phyloP scores from a whole-genome alignment of 1,140 invertebrate genomes.

The Neuroterus valhalla region DNA sequence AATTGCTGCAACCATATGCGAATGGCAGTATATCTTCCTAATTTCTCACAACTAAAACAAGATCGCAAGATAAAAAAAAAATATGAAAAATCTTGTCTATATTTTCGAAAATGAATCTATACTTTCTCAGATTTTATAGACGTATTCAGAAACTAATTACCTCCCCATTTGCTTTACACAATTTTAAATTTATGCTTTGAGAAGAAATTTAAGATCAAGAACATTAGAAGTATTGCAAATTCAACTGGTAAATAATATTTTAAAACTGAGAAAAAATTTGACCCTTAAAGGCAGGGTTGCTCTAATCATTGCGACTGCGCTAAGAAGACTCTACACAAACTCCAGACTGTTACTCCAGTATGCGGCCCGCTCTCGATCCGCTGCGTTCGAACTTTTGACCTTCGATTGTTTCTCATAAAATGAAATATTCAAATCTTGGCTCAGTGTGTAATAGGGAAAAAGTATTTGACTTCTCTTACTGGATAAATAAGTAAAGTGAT shows the following conservation, averaged over 20 bases:
- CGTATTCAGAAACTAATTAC: no score
- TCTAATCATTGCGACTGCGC: constrained; percentile 63
- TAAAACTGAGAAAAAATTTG: constrained; percentile 43
- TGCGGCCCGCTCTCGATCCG: constrained; percentile 65
- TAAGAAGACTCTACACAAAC: constrained; percentile 49
- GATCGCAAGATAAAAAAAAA: no score
- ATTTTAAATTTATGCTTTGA: no score
- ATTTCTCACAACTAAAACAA: no score
- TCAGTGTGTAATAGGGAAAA: not conserved
- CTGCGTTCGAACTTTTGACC: constrained; percentile 50
- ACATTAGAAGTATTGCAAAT: no score
- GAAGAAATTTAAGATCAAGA: no score
- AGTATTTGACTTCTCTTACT: not conserved
- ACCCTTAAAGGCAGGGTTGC: constrained; percentile 48
- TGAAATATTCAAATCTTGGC: not conserved
- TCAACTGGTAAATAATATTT: not conserved
- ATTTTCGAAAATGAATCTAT: no score
- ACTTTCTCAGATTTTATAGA: no score
- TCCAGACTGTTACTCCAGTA: constrained; percentile 57
- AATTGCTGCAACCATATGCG: no score
- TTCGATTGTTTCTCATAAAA: constrained; percentile 43
- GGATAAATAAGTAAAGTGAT: not conserved
- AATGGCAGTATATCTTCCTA: no score
- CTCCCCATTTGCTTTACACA: no score
- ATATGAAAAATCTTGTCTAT: no score